phyloP scores from a whole-genome alignment of 2,888 invertebrate genomes.

The Cheilosia urbana region DNA sequence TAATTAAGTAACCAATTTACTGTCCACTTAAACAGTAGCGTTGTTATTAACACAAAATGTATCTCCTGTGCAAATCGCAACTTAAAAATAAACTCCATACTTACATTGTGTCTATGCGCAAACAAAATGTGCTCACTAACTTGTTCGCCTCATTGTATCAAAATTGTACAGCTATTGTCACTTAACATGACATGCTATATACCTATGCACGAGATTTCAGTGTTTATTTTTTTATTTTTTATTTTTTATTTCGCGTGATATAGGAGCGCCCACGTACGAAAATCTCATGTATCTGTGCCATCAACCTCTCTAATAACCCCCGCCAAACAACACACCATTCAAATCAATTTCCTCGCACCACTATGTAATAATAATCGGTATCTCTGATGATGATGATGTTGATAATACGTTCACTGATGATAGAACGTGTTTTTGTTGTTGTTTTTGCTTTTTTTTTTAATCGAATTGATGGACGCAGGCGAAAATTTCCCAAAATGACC shows the following conservation, averaged over 20 bases:
- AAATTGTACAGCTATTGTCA: constrained; percentile 57
- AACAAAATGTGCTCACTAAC: background rate
- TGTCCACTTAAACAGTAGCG: constrained; percentile 30
- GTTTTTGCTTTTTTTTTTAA: constrained; percentile 30
- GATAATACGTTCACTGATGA: constrained; percentile 48
- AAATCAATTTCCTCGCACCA: constrained; percentile 69
- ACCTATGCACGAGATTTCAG: constrained; percentile 42
- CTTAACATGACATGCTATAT: constrained; percentile 54
- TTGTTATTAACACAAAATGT: constrained; percentile 50
- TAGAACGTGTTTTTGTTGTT: constrained; percentile 32
- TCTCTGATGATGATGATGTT: constrained; percentile 56
- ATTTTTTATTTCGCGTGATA: constrained; percentile 9
- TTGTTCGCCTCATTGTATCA: constrained; percentile 41
- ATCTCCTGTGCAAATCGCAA: constrained; percentile 28
- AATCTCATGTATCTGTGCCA: constrained; percentile 33
- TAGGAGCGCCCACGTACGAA: constrained; percentile 23
- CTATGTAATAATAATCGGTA: constrained; percentile 52
- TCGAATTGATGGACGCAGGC: constrained; percentile 44
- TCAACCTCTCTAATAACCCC: constrained; percentile 17
- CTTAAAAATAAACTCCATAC: background rate
- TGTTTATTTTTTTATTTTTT: constrained; percentile 18
- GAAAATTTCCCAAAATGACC: constrained; percentile 71
- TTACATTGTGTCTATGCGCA: background rate
- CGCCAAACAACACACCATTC: constrained; percentile 39
- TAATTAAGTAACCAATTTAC: constrained; percentile 40